Base-by-base conservation (phyloP, 2,113 vertebrate species). In the Strix aluco region DNA sequence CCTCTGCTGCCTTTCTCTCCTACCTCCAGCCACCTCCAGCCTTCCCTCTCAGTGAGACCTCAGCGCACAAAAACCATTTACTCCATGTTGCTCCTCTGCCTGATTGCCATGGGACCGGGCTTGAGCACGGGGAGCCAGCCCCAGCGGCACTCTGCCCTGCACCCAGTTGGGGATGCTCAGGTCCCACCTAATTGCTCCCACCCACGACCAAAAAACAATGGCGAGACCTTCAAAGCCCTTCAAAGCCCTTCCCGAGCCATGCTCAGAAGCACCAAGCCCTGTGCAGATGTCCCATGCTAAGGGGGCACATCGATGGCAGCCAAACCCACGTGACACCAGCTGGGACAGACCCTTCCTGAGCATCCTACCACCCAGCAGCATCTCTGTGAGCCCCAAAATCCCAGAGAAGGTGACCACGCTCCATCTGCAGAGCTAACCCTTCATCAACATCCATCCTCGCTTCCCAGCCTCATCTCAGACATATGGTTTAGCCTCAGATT, bases 301-400 rank as follows among this genome's bases (percentile, higher is more conserved):
- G 22, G 19, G 9, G 22, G 7, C 6, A 21, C 7, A 20, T 18
- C 0, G 12, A 62, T 81, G 54, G n/a, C 70, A 65, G 20, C 17
- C 65, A 72, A 22, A 88, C 55, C 7, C 42, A 22, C 0, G 1
- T 3, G 16, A 58, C 32, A 40, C 4, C 47, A 67, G 7, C 17
- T 1, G 3, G 42, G 26, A 66, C 15, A 29, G 15, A 69, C 26
- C 23, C 19, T 80, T 75, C 58, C 34, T 2, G 9, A 69, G 20
- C 52, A 82, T 72, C 58, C 23, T 30, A 69, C 34, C 11, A 55
- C 20, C 26, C 4, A 2, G 30, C 38, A 91, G 66, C 44, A 51
- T 16, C n/a, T 70, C n/a, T 0, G 0, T 1, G 20, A 86, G 40
- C 62, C 20, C 36, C 6, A 7, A 52, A 49, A 49, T 22, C 55